phyloP scores from a whole-genome alignment of 2,888 invertebrate species.

The Junonia oenone region DNA sequence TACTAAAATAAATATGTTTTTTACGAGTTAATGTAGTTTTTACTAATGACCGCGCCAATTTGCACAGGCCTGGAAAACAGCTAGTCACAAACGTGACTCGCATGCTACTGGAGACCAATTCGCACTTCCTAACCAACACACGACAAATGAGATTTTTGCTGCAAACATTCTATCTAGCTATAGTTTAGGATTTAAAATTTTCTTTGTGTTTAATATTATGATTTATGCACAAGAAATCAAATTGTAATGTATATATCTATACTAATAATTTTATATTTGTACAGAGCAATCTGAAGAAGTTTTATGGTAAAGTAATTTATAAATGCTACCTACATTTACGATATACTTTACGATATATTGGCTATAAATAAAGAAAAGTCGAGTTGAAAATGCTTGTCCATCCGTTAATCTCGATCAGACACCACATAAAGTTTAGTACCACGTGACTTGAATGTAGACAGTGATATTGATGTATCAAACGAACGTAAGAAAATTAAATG shows the following conservation, averaged over 20 bases:
- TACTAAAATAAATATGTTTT: not conserved
- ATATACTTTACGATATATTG: no score
- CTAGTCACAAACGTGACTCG: constrained; percentile 21
- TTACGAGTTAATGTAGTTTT: not conserved
- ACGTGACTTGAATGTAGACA: constrained; percentile 21
- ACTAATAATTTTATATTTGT: no score
- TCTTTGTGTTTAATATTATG: no score
- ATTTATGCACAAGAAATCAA: no score
- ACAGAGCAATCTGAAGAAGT: no score
- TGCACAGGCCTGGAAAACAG: constrained; percentile 12
- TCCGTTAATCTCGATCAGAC: constrained; percentile 12
- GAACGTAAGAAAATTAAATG: not conserved
- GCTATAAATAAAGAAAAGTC: not conserved
- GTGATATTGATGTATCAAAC: constrained; percentile 15
- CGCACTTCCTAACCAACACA: constrained; percentile 11
- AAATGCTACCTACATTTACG: not conserved
- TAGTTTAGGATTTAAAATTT: not conserved
- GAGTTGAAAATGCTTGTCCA: constrained; percentile 6
- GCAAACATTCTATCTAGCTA: not conserved
- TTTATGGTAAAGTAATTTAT: not conserved
- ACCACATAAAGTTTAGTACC: constrained; percentile 6
- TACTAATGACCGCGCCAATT: constrained; percentile 3
- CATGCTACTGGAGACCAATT: constrained; percentile 19
- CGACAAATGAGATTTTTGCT: not conserved
- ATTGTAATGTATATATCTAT: no score